phyloP scores from a whole-genome alignment of 2,888 invertebrate species.

The Octodonta nipae region DNA sequence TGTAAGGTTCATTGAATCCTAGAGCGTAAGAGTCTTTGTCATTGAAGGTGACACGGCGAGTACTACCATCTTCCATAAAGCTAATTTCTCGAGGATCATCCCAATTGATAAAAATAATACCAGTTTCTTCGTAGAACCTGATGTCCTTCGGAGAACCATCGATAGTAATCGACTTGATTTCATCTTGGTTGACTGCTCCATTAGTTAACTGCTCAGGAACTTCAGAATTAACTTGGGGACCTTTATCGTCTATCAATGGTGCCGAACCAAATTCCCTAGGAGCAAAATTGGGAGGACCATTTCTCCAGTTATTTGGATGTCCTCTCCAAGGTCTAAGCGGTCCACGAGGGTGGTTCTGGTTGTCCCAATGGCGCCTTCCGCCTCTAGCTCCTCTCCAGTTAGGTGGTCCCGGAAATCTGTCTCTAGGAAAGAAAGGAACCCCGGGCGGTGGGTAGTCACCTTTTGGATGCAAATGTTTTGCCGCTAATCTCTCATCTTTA shows the following conservation, averaged over 20 bases:
- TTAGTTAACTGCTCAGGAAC: too few species aligned
- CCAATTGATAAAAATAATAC: conserved; percentile 72
- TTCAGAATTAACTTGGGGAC: too few species aligned
- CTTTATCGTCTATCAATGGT: too few species aligned
- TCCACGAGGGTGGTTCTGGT: too few species aligned
- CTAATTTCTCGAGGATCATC: conserved; percentile 75
- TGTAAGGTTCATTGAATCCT: conserved; percentile 54
- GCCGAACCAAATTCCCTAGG: too few species aligned
- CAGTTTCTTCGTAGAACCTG: conserved; percentile 72
- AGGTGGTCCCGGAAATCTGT: conserved; percentile 8
- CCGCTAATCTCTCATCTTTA: conserved; percentile 18
- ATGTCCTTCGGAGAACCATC: conserved; percentile 71
- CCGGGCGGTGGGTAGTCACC: conserved; percentile 4
- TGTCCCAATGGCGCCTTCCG: too few species aligned
- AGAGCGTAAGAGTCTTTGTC: conserved; percentile 57
- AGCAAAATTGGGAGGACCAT: too few species aligned
- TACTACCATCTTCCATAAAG: conserved; percentile 58
- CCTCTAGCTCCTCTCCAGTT: conserved; percentile 15
- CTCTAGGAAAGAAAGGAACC: conserved; percentile 7
- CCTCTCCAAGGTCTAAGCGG: too few species aligned
- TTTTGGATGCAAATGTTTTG: conserved; percentile 6
- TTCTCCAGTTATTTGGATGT: too few species aligned
- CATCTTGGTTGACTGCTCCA: conserved; percentile 44
- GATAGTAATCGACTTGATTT: conserved; percentile 67
- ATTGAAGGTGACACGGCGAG: conserved; percentile 59